These are phyloP conservation scores for Donacobius atricapilla DNA, from an alignment of 2,113 vertebrate species.

Conservation along the genomic window DNA sequence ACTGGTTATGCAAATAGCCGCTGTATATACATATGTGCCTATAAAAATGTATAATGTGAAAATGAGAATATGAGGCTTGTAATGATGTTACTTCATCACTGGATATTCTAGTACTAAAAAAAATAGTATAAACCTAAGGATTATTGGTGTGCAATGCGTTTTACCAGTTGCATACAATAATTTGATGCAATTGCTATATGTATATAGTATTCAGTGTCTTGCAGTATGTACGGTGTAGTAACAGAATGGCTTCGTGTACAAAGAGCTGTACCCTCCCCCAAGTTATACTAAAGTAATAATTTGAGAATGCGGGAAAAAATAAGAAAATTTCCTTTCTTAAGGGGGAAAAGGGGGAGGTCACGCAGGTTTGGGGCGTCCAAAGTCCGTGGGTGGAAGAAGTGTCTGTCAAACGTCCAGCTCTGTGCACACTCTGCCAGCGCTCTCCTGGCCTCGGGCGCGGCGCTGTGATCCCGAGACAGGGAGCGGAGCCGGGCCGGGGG, in stretches of 20 bases:
- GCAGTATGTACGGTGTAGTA: neutral
- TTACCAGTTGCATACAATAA: neutral
- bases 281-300: neutral
- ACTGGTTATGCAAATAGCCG: slow-evolving; percentile 2
- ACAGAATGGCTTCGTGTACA: neutral
- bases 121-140: neutral
- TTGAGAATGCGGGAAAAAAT: neutral
- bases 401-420: neutral
- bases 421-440: neutral
- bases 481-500: fast-evolving
- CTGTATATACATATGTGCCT: slow-evolving; percentile 50
- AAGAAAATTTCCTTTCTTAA: neutral
- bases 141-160: neutral
- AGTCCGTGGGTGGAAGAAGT: fast-evolving
- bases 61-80: neutral
- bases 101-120: neutral
- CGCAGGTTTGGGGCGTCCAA: no score
- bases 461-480: no score
- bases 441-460: no score
- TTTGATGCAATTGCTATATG: neutral
- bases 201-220: neutral
- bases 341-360: fast-evolving
- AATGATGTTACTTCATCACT: neutral
- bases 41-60: slow-evolving; percentile 20
- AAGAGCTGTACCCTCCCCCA: neutral